These are phyloP conservation scores for Semicossyphus pulcher DNA, from an alignment of 2,113 vertebrate species.

Conservation along the genomic window DNA sequence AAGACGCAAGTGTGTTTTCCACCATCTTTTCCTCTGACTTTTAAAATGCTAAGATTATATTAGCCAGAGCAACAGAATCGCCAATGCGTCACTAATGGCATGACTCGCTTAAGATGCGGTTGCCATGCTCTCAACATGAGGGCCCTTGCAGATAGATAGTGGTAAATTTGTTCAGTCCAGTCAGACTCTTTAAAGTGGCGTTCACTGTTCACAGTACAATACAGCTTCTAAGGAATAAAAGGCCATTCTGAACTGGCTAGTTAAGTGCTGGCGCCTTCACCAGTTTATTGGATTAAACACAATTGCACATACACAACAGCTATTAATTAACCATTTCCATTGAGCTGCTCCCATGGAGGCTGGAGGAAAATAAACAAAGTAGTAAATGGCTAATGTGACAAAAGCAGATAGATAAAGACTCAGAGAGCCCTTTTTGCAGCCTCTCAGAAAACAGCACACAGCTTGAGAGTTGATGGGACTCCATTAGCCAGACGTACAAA, in stretches of 20 bases:
- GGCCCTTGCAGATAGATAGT: too few species aligned
- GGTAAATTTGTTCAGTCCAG: too few species aligned
- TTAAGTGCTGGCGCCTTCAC: conserved; percentile 31
- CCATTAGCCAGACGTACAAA: conserved; percentile 64
- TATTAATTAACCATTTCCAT: conserved; percentile 69
- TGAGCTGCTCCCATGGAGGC: conserved; percentile 43
- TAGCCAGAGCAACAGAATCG: too few species aligned
- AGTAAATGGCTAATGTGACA: conserved; percentile 65
- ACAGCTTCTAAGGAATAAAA: conserved; percentile 11
- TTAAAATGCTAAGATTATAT: too few species aligned
- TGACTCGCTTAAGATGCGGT: too few species aligned
- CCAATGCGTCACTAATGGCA: too few species aligned
- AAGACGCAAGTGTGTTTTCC: background rate
- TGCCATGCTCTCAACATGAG: too few species aligned
- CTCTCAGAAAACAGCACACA: conserved; percentile 59
- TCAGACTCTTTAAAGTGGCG: background rate
- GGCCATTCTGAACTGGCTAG: background rate
- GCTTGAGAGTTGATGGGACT: conserved; percentile 58
- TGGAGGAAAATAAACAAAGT: conserved; percentile 56
- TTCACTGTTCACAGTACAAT: background rate
- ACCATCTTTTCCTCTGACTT: background rate
- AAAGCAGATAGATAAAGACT: conserved; percentile 62
- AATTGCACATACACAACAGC: conserved; percentile 41
- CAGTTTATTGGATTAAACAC: conserved; percentile 50
- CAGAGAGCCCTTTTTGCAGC: conserved; percentile 41